Evolutionary conservation across 37 sponge, comb jelly and placozoan genomes (phyloP).

Genomic region (Diacarnus erythraeanus): DNA sequence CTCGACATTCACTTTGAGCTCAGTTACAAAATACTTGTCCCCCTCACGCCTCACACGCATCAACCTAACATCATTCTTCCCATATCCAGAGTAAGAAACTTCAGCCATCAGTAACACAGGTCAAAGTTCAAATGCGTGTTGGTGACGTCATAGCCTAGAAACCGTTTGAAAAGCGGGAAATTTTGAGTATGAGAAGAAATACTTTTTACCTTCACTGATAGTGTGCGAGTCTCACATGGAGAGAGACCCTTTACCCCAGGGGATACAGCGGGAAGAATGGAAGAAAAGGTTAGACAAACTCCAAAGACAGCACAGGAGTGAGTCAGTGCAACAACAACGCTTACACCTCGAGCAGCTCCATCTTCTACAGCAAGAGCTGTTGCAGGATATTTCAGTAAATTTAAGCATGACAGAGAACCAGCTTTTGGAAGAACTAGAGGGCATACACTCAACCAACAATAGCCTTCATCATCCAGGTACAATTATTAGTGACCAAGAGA

Average conservation of each 20-base stretch:
- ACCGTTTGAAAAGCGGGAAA: neutral
- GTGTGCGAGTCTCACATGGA: neutral
- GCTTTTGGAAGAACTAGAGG: neutral
- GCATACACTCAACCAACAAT: no score
- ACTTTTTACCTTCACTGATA: neutral
- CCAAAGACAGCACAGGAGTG: slow-evolving; percentile 28
- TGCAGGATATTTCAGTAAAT: slow-evolving; percentile 12
- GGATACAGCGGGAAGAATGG: slow-evolving; percentile 2
- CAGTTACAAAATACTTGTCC: slow-evolving; percentile 29
- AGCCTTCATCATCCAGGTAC: no score
- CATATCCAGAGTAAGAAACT: slow-evolving; percentile 34
- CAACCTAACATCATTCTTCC: slow-evolving; percentile 53
- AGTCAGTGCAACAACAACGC: slow-evolving; percentile 29
- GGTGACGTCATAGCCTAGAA: neutral
- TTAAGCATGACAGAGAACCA: neutral
- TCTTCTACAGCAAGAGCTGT: slow-evolving; percentile 8
- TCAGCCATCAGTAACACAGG: slow-evolving; percentile 21
- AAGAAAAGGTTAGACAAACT: slow-evolving; percentile 11
- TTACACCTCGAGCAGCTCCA: slow-evolving; percentile 26
- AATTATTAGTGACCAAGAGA: no score
- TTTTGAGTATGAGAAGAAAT: neutral
- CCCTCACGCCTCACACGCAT: slow-evolving; percentile 55
- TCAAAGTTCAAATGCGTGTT: neutral
- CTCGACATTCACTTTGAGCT: slow-evolving; percentile 37
- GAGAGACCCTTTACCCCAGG: neutral